phyloP scores from a whole-genome alignment of 2,888 invertebrate genomes.

The Ichneumoninae sp. region DNA sequence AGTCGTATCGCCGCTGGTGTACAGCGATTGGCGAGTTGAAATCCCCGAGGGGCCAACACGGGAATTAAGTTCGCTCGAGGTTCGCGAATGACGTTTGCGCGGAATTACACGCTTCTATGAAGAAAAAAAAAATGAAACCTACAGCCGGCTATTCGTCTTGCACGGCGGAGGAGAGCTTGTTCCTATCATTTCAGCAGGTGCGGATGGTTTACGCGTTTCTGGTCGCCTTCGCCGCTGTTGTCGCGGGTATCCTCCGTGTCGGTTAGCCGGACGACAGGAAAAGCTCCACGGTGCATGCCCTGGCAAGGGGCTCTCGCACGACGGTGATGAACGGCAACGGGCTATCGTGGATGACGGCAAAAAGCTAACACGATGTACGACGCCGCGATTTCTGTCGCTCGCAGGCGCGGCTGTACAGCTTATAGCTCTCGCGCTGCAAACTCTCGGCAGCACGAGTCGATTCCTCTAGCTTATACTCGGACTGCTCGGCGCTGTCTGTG shows the following conservation, averaged over 20 bases:
- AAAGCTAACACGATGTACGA: constrained; percentile 73
- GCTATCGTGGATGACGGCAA: constrained; percentile 69
- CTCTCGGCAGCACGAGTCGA: neutral
- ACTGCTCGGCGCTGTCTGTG: neutral
- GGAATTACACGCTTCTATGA: constrained; percentile 18
- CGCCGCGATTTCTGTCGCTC: constrained; percentile 58
- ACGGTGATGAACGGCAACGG: constrained; percentile 72
- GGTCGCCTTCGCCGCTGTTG: constrained; percentile 23
- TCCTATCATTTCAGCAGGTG: constrained; percentile 33
- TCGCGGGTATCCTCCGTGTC: constrained; percentile 5
- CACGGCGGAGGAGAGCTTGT: neutral
- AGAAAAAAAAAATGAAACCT: constrained; percentile 9
- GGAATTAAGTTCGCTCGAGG: constrained; percentile 52
- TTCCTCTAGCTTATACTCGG: neutral
- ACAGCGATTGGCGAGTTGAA: neutral
- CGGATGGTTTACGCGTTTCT: constrained; percentile 56
- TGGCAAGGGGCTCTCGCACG: constrained; percentile 42
- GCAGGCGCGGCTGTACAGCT: neutral
- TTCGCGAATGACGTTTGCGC: constrained; percentile 4
- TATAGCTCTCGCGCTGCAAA: neutral
- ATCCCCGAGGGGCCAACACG: constrained; percentile 6
- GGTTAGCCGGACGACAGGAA: constrained; percentile 26
- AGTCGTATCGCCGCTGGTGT: neutral
- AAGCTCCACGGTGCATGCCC: constrained; percentile 15
- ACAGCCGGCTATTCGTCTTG: constrained; percentile 5